Evolutionary conservation across 2,797 vertebrate species (phyloP).

Genomic region (Rhinoraja longicauda): DNA sequence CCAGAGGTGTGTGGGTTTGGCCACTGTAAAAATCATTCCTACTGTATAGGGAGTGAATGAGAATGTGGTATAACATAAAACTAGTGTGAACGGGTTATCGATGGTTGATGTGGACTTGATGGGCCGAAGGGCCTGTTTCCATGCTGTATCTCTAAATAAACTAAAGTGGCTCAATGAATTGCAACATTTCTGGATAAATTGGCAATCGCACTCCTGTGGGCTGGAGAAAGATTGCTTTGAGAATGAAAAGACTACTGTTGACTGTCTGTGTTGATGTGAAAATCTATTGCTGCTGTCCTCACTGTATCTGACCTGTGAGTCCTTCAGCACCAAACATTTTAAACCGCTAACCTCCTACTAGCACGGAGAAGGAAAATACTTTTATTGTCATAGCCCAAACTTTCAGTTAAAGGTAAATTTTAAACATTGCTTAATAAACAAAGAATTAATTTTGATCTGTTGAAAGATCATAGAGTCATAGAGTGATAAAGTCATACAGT

Average conservation of each 20-base stretch:
- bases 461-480: neutral
- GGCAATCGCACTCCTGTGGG: neutral
- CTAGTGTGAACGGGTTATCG: no score
- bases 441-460: neutral
- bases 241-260: neutral
- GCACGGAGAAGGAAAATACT: neutral
- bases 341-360: neutral
- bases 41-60: no score
- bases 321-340: no score
- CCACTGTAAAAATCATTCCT: no score
- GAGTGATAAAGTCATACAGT: no score
- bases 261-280: neutral
- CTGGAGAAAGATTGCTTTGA: neutral
- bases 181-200: neutral
- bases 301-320: neutral
- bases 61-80: no score
- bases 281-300: neutral
- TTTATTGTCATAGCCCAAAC: neutral
- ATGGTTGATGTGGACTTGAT: no score
- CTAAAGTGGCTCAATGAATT: neutral
- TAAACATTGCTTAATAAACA: neutral
- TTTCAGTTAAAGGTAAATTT: neutral
- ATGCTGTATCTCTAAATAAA: no score
- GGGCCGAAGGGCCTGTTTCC: no score
- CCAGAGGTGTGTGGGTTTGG: no score